A percentile compares a stretch with the other conserved stretches of the same genome.
Conservation (phyloP, 1,140 invertebrate species). For the Trachymyrmex cornetzi region DNA sequence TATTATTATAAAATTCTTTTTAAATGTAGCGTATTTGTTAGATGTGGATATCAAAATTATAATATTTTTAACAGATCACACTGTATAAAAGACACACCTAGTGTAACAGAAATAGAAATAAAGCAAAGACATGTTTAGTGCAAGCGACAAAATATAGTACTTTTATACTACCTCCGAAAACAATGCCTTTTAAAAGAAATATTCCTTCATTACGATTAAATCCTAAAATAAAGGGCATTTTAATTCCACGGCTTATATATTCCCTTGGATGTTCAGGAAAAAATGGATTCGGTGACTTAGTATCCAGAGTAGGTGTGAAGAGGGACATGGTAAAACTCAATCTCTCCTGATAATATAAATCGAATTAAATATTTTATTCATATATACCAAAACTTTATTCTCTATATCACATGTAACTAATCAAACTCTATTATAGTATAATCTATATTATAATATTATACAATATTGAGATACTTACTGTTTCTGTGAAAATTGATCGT, state of each 20-base stretch:
- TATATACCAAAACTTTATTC: background rate
- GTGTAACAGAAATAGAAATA: background rate
- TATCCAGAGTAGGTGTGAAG: slow-evolving; percentile 79
- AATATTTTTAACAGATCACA: background rate
- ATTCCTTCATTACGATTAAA: slow-evolving; percentile 88
- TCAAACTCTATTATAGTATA: no score
- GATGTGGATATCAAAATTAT: background rate
- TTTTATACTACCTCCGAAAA: background rate
- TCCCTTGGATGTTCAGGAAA: slow-evolving; percentile 80
- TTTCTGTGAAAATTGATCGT: background rate
- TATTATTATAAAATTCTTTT: background rate
- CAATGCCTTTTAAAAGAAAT: slow-evolving; percentile 81
- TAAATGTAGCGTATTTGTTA: background rate
- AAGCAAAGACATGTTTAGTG: background rate
- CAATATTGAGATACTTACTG: slow-evolving; percentile 17
- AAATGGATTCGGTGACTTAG: slow-evolving; percentile 82
- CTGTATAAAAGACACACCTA: background rate
- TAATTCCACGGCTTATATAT: slow-evolving; percentile 84
- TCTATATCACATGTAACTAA: no score
- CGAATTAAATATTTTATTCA: background rate
- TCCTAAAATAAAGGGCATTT: slow-evolving; percentile 89
- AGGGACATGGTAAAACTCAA: slow-evolving; percentile 54
- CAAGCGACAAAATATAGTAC: background rate
- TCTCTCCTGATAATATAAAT: background rate
- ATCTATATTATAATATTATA: slow-evolving; percentile 56